These are phyloP conservation scores for Ophraella communa DNA, from an alignment of 2,888 invertebrate species.

Conservation along the genomic window DNA sequence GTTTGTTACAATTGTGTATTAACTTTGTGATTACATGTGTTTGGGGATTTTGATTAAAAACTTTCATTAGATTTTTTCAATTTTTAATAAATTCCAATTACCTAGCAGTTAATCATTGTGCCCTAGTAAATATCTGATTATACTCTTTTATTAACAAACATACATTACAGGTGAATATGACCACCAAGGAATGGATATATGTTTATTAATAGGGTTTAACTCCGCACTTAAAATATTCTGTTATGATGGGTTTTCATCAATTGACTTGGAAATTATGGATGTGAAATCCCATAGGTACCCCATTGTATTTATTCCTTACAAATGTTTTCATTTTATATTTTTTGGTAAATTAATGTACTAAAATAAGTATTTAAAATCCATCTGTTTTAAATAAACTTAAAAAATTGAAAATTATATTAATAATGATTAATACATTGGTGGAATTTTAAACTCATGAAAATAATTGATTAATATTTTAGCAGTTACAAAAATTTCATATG, in stretches of 20 bases:
- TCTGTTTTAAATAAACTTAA: too few relatives aligned
- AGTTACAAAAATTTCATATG: constrained; percentile 55
- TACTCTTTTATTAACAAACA: neutral
- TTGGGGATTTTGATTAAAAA: too few relatives aligned
- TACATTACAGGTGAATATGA: constrained; percentile 39
- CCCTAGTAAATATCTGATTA: constrained; percentile 9
- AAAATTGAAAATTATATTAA: too few relatives aligned
- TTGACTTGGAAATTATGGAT: constrained; percentile 46
- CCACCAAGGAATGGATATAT: constrained; percentile 37
- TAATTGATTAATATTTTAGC: constrained; percentile 47
- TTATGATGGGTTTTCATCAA: constrained; percentile 40
- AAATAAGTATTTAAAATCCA: too few relatives aligned
- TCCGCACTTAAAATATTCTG: constrained; percentile 44
- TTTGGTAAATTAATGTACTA: too few relatives aligned
- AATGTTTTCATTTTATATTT: too few relatives aligned
- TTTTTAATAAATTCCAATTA: too few relatives aligned
- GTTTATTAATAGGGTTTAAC: constrained; percentile 45
- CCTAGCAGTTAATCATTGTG: neutral
- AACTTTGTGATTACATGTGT: too few relatives aligned
- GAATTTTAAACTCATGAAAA: too few relatives aligned
- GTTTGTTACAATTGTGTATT: too few relatives aligned
- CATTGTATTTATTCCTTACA: neutral
- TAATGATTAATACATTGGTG: too few relatives aligned
- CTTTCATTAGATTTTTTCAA: too few relatives aligned
- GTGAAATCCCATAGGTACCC: constrained; percentile 50